These are phyloP conservation scores for Champsocephalus gunnari DNA, from an alignment of 2,797 vertebrate genomes.

Conservation along the genomic window DNA sequence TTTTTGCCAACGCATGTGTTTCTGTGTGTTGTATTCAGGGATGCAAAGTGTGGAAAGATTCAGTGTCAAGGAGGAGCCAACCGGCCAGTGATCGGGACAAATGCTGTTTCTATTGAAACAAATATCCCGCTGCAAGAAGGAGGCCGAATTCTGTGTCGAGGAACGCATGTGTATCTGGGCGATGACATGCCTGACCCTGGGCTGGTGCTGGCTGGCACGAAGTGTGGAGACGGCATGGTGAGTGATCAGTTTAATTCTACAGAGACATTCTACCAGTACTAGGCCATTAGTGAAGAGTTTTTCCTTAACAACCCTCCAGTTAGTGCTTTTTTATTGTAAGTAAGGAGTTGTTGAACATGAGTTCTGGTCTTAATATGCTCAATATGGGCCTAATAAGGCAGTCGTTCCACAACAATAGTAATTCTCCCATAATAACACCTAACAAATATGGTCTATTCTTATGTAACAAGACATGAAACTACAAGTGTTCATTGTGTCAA, in stretches of 20 bases:
- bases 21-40: conserved; percentile 80
- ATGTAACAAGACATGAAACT: too few relatives aligned
- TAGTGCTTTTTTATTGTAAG: too few relatives aligned
- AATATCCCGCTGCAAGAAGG: conserved; percentile 97
- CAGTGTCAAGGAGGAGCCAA: conserved; percentile 98
- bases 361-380: too few relatives aligned
- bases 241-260: conserved; percentile 54
- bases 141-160: conserved; percentile 94
- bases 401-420: too few relatives aligned
- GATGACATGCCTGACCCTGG: conserved; percentile 98
- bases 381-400: too few relatives aligned
- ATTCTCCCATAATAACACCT: too few relatives aligned
- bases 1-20: background rate
- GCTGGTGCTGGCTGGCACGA: conserved; percentile 96
- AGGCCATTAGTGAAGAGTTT: background rate
- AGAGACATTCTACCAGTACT: background rate
- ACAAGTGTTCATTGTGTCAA: too few relatives aligned
- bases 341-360: too few relatives aligned
- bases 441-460: too few relatives aligned
- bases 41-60: conserved; percentile 98
- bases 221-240: conserved; percentile 95
- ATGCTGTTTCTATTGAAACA: conserved; percentile 98
- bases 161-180: conserved; percentile 97
- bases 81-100: conserved; percentile 97
- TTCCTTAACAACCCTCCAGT: too few relatives aligned